Evolutionary conservation across 2,113 vertebrate species (phyloP).

Genomic region (Sciurus niger): DNA sequence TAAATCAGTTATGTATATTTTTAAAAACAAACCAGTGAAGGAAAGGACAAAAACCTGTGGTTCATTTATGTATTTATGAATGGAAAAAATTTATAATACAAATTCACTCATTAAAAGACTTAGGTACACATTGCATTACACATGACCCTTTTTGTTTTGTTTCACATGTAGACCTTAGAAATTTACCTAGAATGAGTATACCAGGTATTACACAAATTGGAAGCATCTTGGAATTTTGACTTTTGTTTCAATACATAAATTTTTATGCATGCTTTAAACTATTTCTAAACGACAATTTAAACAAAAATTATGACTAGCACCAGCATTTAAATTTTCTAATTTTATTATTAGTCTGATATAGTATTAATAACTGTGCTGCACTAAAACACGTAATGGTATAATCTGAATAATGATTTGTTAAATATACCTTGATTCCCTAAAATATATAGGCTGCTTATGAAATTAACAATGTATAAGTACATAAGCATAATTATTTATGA

Average conservation of each 20-base stretch:
- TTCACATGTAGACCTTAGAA: slow-evolving; percentile 89
- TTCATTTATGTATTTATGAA: slow-evolving; percentile 91
- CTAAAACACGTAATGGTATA: slow-evolving; percentile 91
- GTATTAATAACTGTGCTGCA: slow-evolving; percentile 91
- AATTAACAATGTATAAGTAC: slow-evolving; percentile 90
- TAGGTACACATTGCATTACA: slow-evolving; percentile 91
- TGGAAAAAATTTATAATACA: slow-evolving; percentile 90
- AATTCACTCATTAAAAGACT: slow-evolving; percentile 91
- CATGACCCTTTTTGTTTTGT: slow-evolving; percentile 87
- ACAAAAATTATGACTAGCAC: slow-evolving; percentile 90
- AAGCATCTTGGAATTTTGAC: slow-evolving; percentile 94
- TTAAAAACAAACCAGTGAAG: slow-evolving; percentile 89
- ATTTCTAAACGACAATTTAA: slow-evolving; percentile 89
- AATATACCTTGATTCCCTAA: slow-evolving; percentile 90
- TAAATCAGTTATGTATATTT: slow-evolving; percentile 83
- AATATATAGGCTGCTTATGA: slow-evolving; percentile 92
- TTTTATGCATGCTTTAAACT: slow-evolving; percentile 95
- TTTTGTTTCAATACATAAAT: slow-evolving; percentile 93
- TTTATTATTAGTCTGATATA: slow-evolving; percentile 90
- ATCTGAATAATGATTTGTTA: slow-evolving; percentile 90
- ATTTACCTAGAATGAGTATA: slow-evolving; percentile 89
- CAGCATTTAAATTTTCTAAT: slow-evolving; percentile 89
- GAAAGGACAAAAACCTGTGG: slow-evolving; percentile 90
- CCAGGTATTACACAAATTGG: slow-evolving; percentile 93
- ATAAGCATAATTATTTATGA: slow-evolving; percentile 89